Conservation (phyloP, 2,113 vertebrate genomes). For the Glareola pratincola region DNA sequence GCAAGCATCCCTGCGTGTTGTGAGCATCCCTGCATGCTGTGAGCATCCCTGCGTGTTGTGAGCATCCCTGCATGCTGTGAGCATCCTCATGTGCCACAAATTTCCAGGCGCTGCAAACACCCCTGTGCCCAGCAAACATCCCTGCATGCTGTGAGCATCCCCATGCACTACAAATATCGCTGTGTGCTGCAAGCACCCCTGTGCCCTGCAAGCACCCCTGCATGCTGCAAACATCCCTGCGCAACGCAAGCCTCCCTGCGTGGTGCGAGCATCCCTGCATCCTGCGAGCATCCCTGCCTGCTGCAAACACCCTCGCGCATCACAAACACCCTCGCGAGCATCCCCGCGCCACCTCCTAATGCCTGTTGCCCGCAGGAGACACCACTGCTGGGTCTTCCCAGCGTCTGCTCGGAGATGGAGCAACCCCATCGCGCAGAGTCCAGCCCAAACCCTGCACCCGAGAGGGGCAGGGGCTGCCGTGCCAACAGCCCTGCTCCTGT, state of each 20-base stretch:
- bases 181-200: no score
- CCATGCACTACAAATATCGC: not conserved
- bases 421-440: accelerated
- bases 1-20: no score
- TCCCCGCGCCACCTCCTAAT: not conserved
- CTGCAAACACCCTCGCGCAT: not conserved
- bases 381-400: not conserved
- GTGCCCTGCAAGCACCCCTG: not conserved
- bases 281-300: not conserved
- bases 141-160: not conserved
- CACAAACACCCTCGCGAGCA: not conserved
- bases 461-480: not conserved
- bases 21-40: no score
- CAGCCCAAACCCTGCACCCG: not conserved
- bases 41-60: no score
- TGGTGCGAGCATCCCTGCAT: no score
- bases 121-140: not conserved
- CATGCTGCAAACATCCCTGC: not conserved
- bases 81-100: no score
- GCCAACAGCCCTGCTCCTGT: not conserved
- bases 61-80: no score
- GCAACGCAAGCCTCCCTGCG: not conserved
- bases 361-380: not conserved
- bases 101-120: not conserved
- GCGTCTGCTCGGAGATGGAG: not conserved